A percentile compares a stretch with the other conserved stretches of the same genome.
Conservation (phyloP, 2,797 vertebrate species). For the Acanthopagrus latus region DNA sequence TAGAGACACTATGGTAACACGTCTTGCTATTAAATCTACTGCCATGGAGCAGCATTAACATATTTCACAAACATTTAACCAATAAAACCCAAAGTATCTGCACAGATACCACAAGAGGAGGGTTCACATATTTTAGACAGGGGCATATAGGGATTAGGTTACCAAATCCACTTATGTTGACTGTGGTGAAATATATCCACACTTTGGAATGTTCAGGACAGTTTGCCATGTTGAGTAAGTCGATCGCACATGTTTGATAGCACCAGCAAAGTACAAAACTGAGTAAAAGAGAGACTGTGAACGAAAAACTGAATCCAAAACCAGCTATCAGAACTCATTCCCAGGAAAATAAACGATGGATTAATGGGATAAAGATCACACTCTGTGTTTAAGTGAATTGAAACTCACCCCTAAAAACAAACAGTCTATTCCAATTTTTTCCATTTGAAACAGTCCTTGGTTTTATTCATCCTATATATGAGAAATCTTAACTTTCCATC, state of each 20-base stretch:
- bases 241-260: neutral
- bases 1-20: conserved; percentile 1
- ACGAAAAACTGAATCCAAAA: neutral
- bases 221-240: neutral
- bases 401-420: neutral
- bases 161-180: neutral
- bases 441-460: neutral
- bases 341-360: neutral
- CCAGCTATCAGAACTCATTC: neutral
- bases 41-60: neutral
- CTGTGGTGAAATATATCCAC: neutral
- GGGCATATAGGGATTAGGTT: neutral
- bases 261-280: neutral
- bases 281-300: neutral
- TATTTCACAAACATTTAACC: neutral
- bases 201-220: neutral
- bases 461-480: neutral
- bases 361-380: neutral
- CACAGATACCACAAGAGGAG: neutral
- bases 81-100: neutral
- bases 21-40: neutral
- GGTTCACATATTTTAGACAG: neutral
- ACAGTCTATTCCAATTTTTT: neutral
- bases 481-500: neutral
- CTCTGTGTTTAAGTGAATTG: neutral